phyloP scores from a whole-genome alignment of 2,888 invertebrate species.

The Protonemura montana region DNA sequence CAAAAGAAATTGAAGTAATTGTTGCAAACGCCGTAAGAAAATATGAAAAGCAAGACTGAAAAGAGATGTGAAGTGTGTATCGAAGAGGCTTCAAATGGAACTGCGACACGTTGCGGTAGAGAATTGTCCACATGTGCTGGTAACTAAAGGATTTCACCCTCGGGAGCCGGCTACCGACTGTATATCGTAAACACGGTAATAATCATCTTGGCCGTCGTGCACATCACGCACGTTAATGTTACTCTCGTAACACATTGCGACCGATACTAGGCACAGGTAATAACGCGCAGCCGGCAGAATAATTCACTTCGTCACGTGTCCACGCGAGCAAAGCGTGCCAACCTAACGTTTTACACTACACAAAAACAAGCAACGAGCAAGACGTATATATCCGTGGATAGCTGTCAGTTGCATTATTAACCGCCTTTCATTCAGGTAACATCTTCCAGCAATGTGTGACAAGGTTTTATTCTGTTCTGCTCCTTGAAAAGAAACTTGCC shows the following conservation, averaged over 20 bases:
- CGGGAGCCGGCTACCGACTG: not conserved
- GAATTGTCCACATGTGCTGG: slow-evolving; percentile 1
- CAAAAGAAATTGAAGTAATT: not conserved
- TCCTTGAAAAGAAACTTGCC: not conserved
- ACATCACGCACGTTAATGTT: not conserved
- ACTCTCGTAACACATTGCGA: slow-evolving; percentile 15
- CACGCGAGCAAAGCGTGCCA: not conserved
- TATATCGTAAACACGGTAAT: slow-evolving; percentile 16
- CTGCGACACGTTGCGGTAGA: not conserved
- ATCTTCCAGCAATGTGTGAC: not conserved
- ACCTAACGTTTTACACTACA: not conserved
- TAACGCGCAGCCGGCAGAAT: not conserved
- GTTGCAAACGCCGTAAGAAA: not conserved
- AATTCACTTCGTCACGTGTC: slow-evolving; percentile 14
- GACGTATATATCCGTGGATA: not conserved
- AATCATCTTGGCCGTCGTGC: slow-evolving; percentile 17
- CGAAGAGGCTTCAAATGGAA: not conserved
- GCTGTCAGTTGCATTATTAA: not conserved
- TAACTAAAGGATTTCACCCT: slow-evolving; percentile 8
- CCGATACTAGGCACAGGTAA: slow-evolving; percentile 4
- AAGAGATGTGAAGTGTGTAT: not conserved
- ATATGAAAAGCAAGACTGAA: not conserved
- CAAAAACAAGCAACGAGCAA: not conserved
- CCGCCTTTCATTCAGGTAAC: not conserved
- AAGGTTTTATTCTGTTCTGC: not conserved